Evolutionary conservation across 2,113 vertebrate species (phyloP).

Genomic region (Gorsachius goisagi): DNA sequence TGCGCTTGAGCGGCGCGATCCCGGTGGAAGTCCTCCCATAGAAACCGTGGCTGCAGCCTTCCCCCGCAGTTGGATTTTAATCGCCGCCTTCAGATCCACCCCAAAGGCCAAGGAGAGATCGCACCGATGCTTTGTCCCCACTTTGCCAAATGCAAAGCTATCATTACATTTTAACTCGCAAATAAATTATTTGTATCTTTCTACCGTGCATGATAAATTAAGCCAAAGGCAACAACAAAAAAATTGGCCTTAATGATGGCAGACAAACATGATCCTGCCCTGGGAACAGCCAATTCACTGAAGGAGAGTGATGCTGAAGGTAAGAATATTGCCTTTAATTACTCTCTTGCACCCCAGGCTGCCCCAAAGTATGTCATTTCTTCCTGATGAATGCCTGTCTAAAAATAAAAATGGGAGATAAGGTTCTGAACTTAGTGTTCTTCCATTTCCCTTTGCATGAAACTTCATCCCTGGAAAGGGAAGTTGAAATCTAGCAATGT

Average conservation of each 20-base stretch:
- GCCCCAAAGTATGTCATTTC: background rate
- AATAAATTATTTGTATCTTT: background rate
- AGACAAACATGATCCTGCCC: background rate
- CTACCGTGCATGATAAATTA: background rate
- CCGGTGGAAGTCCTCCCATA: background rate
- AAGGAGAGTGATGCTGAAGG: background rate
- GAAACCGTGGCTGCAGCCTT: background rate
- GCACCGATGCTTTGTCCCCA: background rate
- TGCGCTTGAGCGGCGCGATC: fast-evolving
- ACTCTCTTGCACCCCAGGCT: background rate
- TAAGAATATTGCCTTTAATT: background rate
- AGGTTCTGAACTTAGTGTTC: background rate
- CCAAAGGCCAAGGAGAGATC: background rate
- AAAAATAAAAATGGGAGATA: background rate
- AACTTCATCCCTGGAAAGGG: background rate
- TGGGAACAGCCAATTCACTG: background rate
- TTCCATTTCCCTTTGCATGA: background rate
- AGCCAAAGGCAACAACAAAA: background rate
- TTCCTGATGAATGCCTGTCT: background rate
- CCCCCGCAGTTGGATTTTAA: background rate
- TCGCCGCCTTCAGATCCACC: background rate
- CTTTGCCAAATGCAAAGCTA: background rate
- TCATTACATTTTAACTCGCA: background rate
- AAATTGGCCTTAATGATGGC: background rate
- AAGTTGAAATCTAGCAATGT: background rate